A percentile compares a stretch with the other conserved stretches of the same genome.
Conservation (phyloP, 2,113 vertebrate genomes). For the Heliornis fulica region DNA sequence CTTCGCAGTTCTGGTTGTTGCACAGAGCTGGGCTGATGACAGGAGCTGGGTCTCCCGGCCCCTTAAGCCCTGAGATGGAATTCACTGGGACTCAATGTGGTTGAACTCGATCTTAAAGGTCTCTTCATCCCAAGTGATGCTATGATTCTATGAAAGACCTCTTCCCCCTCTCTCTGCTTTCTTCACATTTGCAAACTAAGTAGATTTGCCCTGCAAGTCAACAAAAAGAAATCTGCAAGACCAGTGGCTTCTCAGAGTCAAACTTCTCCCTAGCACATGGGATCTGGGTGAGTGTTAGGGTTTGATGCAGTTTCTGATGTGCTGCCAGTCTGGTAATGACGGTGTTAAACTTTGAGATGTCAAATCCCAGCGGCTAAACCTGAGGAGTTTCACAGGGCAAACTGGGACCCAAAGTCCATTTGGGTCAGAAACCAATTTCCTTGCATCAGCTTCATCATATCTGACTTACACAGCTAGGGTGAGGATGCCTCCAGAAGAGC, state of each 20-base stretch:
- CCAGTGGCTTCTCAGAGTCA: background rate
- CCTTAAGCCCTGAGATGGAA: background rate
- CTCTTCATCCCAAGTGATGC: too few relatives aligned
- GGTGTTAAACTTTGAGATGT: background rate
- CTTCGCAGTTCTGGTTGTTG: background rate
- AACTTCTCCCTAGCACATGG: accelerated
- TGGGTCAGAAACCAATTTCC: background rate
- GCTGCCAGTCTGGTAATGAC: background rate
- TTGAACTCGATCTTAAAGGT: too few relatives aligned
- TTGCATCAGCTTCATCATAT: background rate
- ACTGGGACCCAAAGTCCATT: background rate
- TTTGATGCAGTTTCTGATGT: background rate
- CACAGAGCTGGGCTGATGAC: background rate
- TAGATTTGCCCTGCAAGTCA: background rate
- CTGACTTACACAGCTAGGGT: accelerated
- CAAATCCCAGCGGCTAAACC: background rate
- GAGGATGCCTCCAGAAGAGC: background rate
- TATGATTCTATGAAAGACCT: background rate
- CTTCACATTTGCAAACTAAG: background rate
- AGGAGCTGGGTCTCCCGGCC: background rate
- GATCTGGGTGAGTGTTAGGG: accelerated
- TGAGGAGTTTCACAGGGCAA: accelerated
- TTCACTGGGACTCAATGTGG: background rate
- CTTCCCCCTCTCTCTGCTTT: background rate
- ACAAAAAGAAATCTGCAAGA: background rate